Evolutionary conservation across 1,140 invertebrate species (phyloP).

Genomic region (Ooceraea biroi): DNA sequence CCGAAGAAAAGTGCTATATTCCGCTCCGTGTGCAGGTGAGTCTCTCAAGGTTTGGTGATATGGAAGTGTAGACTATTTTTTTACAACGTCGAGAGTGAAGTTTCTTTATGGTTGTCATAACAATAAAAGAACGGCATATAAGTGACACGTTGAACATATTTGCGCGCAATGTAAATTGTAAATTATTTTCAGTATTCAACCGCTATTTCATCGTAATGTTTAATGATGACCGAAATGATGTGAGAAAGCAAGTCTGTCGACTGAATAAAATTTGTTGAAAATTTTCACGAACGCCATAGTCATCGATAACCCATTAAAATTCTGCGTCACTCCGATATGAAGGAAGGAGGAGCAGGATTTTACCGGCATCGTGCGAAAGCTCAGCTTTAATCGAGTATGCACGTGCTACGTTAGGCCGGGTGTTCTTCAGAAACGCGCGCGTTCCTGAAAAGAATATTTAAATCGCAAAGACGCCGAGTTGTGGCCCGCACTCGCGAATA

Average conservation of each 20-base stretch:
- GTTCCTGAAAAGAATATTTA: constrained; percentile 68
- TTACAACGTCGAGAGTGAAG: not conserved
- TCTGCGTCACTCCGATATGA: not conserved
- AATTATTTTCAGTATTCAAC: not conserved
- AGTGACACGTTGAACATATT: not conserved
- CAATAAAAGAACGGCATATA: not conserved
- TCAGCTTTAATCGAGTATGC: constrained; percentile 21
- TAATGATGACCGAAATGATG: not conserved
- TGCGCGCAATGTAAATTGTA: not conserved
- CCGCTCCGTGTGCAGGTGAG: constrained; percentile 74
- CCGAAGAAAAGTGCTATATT: constrained; percentile 87
- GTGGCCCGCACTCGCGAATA: constrained; percentile 50
- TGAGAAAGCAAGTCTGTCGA: not conserved
- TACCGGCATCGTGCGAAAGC: constrained; percentile 18
- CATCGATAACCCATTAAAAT: not conserved
- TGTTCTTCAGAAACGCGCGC: constrained; percentile 49
- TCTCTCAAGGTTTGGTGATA: constrained; percentile 39
- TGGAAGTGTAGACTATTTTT: not conserved
- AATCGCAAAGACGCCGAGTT: constrained; percentile 58
- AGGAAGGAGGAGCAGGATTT: constrained; percentile 30
- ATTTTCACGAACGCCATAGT: not conserved
- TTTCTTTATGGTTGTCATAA: not conserved
- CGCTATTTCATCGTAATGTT: not conserved
- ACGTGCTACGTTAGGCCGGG: constrained; percentile 51
- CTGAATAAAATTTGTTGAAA: not conserved